These are phyloP conservation scores for Vicugna pacos DNA, from an alignment of 2,113 vertebrate species.

Conservation along the genomic window DNA sequence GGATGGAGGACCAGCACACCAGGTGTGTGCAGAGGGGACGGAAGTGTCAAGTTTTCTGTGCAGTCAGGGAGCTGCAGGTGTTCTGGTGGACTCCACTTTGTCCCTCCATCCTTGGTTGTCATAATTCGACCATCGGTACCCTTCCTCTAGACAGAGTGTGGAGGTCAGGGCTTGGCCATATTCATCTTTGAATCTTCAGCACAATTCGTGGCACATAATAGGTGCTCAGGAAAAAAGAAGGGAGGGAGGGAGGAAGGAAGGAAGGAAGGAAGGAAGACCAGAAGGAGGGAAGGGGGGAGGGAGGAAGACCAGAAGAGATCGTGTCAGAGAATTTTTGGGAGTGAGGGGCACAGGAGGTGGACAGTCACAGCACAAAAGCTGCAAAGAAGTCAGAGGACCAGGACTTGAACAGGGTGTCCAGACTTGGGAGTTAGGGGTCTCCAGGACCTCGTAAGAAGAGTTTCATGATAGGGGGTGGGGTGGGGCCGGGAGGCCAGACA, in stretches of 20 bases:
- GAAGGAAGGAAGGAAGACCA: not conserved
- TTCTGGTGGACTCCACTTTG: fast-evolving
- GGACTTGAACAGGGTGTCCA: fast-evolving
- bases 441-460: not conserved
- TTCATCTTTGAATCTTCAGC: not conserved
- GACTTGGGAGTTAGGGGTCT: not conserved
- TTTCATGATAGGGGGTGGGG: too few relatives aligned
- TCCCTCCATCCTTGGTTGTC: not conserved
- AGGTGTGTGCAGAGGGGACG: not conserved
- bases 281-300: not conserved
- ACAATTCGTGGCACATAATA: not conserved
- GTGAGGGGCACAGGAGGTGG: too few relatives aligned
- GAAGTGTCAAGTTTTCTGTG: not conserved
- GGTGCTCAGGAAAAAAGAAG: not conserved
- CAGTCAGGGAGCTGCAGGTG: fast-evolving
- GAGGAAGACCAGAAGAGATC: not conserved
- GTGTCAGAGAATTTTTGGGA: not conserved
- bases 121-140: not conserved
- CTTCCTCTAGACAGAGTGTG: not conserved
- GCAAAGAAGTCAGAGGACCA: not conserved
- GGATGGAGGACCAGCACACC: not conserved
- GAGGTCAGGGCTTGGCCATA: not conserved
- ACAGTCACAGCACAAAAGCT: not conserved
- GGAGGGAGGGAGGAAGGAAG: too few relatives aligned
- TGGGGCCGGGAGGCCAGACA: not conserved